phyloP scores from a whole-genome alignment of 2,113 vertebrate species.

The Tetraodon nigroviridis region DNA sequence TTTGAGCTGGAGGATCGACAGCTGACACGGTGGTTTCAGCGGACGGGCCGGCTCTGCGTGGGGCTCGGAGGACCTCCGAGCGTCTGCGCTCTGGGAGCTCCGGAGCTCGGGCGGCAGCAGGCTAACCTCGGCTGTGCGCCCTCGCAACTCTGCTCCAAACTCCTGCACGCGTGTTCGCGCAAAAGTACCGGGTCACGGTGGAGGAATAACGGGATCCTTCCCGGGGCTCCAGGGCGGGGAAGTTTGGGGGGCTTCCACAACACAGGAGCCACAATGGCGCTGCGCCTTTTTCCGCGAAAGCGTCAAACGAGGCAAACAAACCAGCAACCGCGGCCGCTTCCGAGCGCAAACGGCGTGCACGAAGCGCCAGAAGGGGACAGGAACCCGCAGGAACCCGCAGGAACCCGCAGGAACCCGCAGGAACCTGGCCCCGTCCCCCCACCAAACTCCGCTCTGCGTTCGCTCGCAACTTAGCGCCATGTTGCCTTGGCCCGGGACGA shows the following conservation, averaged over 20 bases:
- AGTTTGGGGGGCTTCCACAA: slow-evolving; percentile 48
- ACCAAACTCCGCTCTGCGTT: slow-evolving; percentile 15
- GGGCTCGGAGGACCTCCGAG: not conserved
- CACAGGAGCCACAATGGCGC: slow-evolving; percentile 57
- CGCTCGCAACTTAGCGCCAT: slow-evolving; percentile 68
- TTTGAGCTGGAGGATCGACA: not conserved
- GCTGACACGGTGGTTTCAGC: not conserved
- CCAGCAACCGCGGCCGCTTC: not conserved
- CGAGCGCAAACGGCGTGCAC: not conserved
- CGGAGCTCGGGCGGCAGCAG: slow-evolving; percentile 42
- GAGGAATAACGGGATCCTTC: not conserved
- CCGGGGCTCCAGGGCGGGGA: slow-evolving; percentile 20
- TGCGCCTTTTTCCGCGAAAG: slow-evolving; percentile 31
- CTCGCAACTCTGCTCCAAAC: not conserved
- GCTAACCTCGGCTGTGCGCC: slow-evolving; percentile 23
- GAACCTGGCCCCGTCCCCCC: not conserved
- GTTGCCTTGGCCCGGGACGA: slow-evolving; percentile 43
- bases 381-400: not conserved
- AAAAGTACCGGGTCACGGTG: fast-evolving
- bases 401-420: not conserved
- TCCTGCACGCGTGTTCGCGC: not conserved
- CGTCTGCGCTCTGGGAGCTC: slow-evolving; percentile 11
- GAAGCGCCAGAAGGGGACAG: too few species aligned
- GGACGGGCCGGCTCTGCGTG: not conserved
- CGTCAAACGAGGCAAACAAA: not conserved